Base-by-base conservation (phyloP, 1,140 invertebrate genomes). In the Saxidomus purpurata region DNA sequence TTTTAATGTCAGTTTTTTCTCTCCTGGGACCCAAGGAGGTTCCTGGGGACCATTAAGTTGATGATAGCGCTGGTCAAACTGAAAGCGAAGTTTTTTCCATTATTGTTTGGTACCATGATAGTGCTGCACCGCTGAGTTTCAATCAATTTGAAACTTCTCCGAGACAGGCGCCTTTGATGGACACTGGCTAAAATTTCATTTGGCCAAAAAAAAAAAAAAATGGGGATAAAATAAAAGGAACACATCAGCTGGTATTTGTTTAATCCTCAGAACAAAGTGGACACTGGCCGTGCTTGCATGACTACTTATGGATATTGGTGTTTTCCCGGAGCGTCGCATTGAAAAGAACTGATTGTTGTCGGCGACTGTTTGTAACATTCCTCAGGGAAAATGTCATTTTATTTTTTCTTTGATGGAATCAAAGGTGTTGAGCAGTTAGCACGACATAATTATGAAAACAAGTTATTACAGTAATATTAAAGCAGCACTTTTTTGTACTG, bases 1-100 rank as follows among this genome's bases (percentile, higher is more conserved):
- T 82, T 82, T 82, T 61, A 82, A 82, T 84, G 81, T 84, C 63
- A 74, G n/a, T 38, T 69, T 71, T 71, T 74, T 74, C 34, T 25
- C 80, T 63, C 80, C 40, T 22, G 80, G n/a, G 52, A 59, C 11
- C 9, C 28, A 47, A 59, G 11, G 2, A 36, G 22, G 52, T 82
- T 40, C 15, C 80, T 9, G 17, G 38, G 49, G 38, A 17, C 80
- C 80, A 82, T 82, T 82, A 82, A 17, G 17, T 40, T 38, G 59
- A 82, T 82, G 80, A 82, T 61, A 63, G 8, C 34, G 4, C 52
- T 82, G 80, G 80, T 82, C 80, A 82, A 71, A 71, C 22, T 22
- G n/a, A 38, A 71, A 8, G 31, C 36, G 67, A 38, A 71, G 31
- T 71, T 71, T 71, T 38, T 71, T 40, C 61, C 34, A 38, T 71